phyloP scores from a whole-genome alignment of 2,888 invertebrate species.

The Podabrus alpinus region DNA sequence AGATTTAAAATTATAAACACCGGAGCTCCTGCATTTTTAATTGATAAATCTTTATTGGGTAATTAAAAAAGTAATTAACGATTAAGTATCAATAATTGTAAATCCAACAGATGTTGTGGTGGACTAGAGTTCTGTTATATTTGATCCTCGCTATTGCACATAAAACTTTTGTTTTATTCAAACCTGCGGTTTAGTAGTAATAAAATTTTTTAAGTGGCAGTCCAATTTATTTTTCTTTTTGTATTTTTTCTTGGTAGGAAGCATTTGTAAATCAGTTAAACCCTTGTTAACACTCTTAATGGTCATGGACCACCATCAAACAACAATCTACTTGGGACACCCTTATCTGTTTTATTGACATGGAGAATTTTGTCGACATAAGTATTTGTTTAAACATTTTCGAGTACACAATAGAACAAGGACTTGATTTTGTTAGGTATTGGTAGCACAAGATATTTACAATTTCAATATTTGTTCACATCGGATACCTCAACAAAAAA shows the following conservation, averaged over 20 bases:
- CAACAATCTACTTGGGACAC: conserved; percentile 22
- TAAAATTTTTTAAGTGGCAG: neutral
- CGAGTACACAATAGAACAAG: neutral
- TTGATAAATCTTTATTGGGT: neutral
- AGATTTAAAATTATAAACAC: neutral
- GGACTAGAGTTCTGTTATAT: neutral
- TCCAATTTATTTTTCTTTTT: neutral
- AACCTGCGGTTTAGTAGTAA: neutral
- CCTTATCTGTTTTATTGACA: conserved; percentile 12
- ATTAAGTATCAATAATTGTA: neutral
- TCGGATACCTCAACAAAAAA: neutral
- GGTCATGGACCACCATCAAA: conserved; percentile 31
- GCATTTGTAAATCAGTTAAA: conserved; percentile 22
- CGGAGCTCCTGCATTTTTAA: neutral
- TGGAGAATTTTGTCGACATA: conserved; percentile 7
- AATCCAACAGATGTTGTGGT: neutral
- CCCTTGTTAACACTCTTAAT: conserved; percentile 29
- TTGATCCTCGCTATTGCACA: neutral
- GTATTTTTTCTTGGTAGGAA: neutral
- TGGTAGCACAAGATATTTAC: neutral
- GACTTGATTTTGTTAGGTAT: neutral
- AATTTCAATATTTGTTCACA: neutral
- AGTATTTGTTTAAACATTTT: conserved; percentile 10
- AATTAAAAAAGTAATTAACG: neutral
- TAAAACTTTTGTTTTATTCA: neutral